phyloP scores from a whole-genome alignment of 2,797 vertebrate species.

The Falco berigora region DNA sequence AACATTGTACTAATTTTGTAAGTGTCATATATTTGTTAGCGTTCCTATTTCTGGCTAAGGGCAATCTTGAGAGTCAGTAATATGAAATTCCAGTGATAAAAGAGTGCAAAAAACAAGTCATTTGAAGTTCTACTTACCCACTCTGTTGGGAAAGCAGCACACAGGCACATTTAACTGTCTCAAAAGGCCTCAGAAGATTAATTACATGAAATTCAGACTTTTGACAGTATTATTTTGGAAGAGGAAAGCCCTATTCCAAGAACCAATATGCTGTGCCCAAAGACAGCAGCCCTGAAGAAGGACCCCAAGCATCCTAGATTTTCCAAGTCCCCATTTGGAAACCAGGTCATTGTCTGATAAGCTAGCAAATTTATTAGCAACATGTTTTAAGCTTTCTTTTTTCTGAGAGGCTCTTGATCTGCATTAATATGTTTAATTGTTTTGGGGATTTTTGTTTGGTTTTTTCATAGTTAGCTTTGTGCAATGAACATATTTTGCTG shows the following conservation, averaged over 20 bases:
- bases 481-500: background rate
- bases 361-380: background rate
- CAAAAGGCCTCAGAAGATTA: background rate
- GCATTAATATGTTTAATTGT: background rate
- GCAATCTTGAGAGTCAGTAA: background rate
- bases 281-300: background rate
- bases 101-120: background rate
- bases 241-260: background rate
- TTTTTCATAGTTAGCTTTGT: background rate
- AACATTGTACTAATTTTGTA: conserved; percentile 28
- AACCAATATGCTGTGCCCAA: background rate
- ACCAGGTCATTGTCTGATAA: background rate
- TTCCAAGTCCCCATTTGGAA: background rate
- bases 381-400: background rate
- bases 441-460: background rate
- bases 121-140: background rate
- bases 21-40: conserved; percentile 29
- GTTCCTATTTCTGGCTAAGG: background rate
- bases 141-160: background rate
- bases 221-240: background rate
- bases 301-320: background rate
- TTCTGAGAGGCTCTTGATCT: background rate
- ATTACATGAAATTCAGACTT: background rate
- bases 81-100: background rate
- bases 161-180: background rate